Conservation (phyloP, 30 jellyfish, hydroid and myxozoan genomes). For the Hydra vulgaris region DNA sequence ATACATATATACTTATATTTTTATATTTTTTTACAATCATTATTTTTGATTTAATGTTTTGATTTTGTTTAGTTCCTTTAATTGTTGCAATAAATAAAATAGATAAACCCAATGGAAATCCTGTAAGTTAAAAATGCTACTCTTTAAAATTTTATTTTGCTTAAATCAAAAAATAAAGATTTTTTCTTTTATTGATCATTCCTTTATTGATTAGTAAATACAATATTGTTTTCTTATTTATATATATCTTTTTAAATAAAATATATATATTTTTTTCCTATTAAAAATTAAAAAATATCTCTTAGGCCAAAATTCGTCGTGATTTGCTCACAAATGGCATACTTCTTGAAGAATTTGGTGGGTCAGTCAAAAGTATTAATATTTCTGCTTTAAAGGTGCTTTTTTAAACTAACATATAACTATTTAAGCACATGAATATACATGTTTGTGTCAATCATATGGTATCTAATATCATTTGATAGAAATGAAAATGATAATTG, state of each 20-base stretch:
- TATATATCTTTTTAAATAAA: not conserved
- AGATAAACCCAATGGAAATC: slow-evolving; percentile 63
- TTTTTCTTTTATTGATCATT: too few species aligned
- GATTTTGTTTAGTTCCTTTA: slow-evolving; percentile 70
- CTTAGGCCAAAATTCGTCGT: slow-evolving; percentile 27
- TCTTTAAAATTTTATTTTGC: too few species aligned
- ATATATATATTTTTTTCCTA: not conserved
- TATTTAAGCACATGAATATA: not conserved
- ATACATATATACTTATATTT: too few species aligned
- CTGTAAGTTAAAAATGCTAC: slow-evolving; percentile 56
- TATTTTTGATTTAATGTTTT: not conserved
- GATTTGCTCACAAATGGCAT: slow-evolving; percentile 63
- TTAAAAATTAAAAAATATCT: too few species aligned
- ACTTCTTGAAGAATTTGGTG: slow-evolving; percentile 84
- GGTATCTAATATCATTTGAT: too few species aligned
- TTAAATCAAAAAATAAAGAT: too few species aligned
- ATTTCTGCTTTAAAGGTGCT: slow-evolving; percentile 86
- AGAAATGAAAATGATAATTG: too few species aligned
- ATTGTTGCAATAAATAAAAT: slow-evolving; percentile 87
- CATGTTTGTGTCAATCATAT: too few species aligned
- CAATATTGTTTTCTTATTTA: not conserved
- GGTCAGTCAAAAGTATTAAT: slow-evolving; percentile 68
- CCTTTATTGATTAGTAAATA: too few species aligned
- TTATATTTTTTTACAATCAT: too few species aligned
- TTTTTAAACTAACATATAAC: not conserved